Conservation (phyloP, 2,888 invertebrate genomes). For the Saturnia japonica region DNA sequence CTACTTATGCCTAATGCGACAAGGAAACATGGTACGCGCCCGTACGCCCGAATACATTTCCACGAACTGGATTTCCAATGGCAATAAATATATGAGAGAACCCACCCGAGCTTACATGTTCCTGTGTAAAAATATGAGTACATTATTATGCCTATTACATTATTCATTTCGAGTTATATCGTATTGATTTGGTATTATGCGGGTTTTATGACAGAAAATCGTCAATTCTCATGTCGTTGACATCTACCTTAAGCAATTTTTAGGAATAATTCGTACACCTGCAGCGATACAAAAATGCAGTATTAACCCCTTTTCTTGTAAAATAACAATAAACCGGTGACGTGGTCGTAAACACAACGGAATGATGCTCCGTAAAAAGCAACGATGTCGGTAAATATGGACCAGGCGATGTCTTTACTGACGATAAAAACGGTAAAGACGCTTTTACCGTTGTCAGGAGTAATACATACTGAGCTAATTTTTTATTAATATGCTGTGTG, state of each 20-base stretch:
- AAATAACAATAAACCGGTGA: constrained; percentile 72
- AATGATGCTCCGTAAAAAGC: constrained; percentile 72
- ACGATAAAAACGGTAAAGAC: constrained; percentile 49
- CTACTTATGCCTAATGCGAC: constrained; percentile 82
- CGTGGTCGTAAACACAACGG: constrained; percentile 65
- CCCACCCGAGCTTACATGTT: constrained; percentile 27
- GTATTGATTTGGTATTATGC: constrained; percentile 36
- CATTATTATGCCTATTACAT: constrained; percentile 47
- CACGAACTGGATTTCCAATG: constrained; percentile 70
- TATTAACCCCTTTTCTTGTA: constrained; percentile 67
- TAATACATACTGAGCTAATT: constrained; percentile 50
- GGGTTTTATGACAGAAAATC: constrained; percentile 31
- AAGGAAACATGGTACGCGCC: constrained; percentile 76
- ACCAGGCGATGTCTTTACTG: constrained; percentile 65
- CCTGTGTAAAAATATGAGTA: constrained; percentile 45
- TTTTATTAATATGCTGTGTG: constrained; percentile 49
- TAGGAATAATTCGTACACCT: constrained; percentile 38
- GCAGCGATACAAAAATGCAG: constrained; percentile 59
- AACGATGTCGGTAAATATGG: constrained; percentile 75
- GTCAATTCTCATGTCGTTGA: constrained; percentile 28
- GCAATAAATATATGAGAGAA: constrained; percentile 70
- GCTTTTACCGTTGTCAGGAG: constrained; percentile 44
- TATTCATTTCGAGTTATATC: constrained; percentile 40
- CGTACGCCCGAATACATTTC: constrained; percentile 67
- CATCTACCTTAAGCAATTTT: constrained; percentile 25